These are phyloP conservation scores for Elegia similella DNA, from an alignment of 2,888 invertebrate genomes.

Conservation along the genomic window DNA sequence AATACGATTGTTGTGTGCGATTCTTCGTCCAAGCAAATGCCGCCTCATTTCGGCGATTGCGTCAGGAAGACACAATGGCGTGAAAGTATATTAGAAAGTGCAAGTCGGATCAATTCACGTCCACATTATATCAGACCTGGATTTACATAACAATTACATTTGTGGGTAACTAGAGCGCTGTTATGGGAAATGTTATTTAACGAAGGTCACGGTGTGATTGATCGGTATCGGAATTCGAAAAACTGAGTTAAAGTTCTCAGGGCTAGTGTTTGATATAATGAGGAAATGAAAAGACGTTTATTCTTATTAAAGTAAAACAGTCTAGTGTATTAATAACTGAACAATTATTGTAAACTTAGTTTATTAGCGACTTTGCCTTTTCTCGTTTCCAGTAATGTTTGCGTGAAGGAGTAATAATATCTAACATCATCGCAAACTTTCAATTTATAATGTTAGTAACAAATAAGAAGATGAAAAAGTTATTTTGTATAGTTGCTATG, in stretches of 20 bases:
- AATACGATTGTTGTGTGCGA: background rate
- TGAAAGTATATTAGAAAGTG: constrained; percentile 79
- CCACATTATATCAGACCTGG: constrained; percentile 71
- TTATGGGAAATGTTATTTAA: constrained; percentile 43
- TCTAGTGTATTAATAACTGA: no score
- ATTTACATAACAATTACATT: constrained; percentile 74
- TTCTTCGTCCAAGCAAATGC: constrained; percentile 22
- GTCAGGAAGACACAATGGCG: constrained; percentile 68
- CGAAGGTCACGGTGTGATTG: constrained; percentile 31
- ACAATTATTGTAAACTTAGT: no score
- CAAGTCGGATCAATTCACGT: constrained; percentile 72
- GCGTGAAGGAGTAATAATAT: no score
- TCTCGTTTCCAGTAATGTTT: no score
- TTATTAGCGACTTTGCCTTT: no score
- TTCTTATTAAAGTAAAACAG: no score
- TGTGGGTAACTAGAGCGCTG: constrained; percentile 73
- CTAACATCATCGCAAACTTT: no score
- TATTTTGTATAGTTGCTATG: no score
- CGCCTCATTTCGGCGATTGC: constrained; percentile 53
- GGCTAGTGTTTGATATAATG: no score
- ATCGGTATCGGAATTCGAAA: background rate
- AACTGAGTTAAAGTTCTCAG: background rate
- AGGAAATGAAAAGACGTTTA: no score
- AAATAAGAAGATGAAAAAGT: no score
- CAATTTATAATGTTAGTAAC: no score